A percentile compares a stretch with the other conserved stretches of the same genome.
These are phyloP conservation scores for Epicauta chinensis DNA, from an alignment of 1,140 invertebrate genomes.

Conservation along the genomic window DNA sequence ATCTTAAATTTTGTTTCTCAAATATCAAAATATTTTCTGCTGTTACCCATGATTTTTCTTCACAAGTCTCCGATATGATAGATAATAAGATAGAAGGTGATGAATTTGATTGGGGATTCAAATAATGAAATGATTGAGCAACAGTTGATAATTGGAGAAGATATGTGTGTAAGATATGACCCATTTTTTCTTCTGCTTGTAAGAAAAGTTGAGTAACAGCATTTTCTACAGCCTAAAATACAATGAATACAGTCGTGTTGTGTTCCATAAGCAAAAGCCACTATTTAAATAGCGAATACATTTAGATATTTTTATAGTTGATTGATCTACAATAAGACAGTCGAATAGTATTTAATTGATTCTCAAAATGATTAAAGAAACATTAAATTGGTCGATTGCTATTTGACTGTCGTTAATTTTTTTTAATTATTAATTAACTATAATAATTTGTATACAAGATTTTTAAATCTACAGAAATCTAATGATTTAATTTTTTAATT, in stretches of 20 bases:
- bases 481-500: constrained; percentile 10
- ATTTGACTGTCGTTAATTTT: too few relatives aligned
- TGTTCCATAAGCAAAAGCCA: constrained; percentile 33
- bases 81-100: not conserved
- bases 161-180: constrained; percentile 24
- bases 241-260: constrained; percentile 34
- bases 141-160: too few relatives aligned
- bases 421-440: too few relatives aligned
- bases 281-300: constrained; percentile 30
- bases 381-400: not conserved
- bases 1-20: constrained; percentile 19
- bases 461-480: constrained; percentile 14
- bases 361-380: not conserved
- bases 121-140: constrained; percentile 27
- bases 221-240: constrained; percentile 29
- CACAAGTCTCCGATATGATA: too few relatives aligned
- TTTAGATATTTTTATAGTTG: constrained; percentile 25
- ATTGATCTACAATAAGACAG: constrained; percentile 6
- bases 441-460: constrained; percentile 12
- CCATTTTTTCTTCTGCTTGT: not conserved
- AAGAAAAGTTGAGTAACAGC: constrained; percentile 29
- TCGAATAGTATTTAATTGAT: not conserved
- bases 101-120: constrained; percentile 19
- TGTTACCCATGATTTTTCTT: constrained; percentile 15
- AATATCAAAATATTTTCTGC: constrained; percentile 26